These are phyloP conservation scores for Eucidaris tribuloides DNA, from an alignment of 35 echinoderm and acorn worm genomes.

Conservation along the genomic window DNA sequence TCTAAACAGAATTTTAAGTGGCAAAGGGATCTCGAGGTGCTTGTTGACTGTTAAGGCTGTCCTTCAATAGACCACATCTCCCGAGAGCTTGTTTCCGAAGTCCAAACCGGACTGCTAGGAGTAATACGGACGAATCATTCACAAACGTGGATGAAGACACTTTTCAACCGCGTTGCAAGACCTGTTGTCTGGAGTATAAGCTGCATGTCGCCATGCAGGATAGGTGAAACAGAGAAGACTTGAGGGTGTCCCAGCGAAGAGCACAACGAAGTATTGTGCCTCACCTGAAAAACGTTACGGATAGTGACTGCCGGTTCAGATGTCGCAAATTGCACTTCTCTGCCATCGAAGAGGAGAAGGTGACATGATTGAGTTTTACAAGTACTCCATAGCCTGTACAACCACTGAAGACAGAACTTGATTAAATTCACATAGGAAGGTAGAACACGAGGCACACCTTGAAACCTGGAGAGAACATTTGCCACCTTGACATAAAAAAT, in stretches of 20 bases:
- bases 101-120: not conserved
- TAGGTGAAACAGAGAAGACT: too few relatives aligned
- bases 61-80: not conserved
- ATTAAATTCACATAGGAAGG: not conserved
- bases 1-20: not conserved
- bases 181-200: not conserved
- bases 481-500: not conserved
- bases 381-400: not conserved
- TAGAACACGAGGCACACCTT: not conserved
- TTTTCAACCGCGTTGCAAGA: not conserved
- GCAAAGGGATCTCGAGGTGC: too few relatives aligned
- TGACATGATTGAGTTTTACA: conserved; percentile 11
- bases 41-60: not conserved
- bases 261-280: too few relatives aligned
- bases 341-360: too few relatives aligned
- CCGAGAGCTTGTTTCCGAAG: not conserved
- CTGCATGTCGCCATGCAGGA: not conserved
- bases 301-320: too few relatives aligned
- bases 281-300: too few relatives aligned
- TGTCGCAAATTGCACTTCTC: too few relatives aligned
- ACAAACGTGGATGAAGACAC: not conserved
- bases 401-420: not conserved
- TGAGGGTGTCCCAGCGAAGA: too few relatives aligned
- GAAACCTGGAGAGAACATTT: not conserved
- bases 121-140: not conserved